Conservation (phyloP, 2,113 vertebrate genomes). For the Puma concolor region DNA sequence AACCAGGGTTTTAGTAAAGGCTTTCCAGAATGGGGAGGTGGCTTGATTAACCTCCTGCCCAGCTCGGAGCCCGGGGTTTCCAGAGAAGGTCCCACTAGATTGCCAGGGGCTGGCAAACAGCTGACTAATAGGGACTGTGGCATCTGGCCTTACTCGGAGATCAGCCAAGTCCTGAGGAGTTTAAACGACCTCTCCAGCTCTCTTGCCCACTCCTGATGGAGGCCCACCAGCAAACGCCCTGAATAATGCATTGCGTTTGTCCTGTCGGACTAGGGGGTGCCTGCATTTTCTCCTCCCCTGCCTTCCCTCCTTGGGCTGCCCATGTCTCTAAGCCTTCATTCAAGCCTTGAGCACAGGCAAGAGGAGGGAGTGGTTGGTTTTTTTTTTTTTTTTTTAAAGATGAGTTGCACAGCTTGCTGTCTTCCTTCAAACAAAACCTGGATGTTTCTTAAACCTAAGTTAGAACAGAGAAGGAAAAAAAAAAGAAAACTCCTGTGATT, state of each 20-base stretch:
- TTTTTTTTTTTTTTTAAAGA: slow-evolving; percentile 7
- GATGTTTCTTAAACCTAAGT: neutral
- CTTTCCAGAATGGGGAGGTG: slow-evolving; percentile 47
- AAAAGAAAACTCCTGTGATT: neutral
- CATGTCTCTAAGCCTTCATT: neutral
- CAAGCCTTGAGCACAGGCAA: neutral
- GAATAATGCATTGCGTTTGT: slow-evolving; percentile 36
- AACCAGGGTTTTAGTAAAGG: slow-evolving; percentile 48
- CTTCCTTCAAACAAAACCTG: slow-evolving; percentile 16
- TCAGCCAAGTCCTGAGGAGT: neutral
- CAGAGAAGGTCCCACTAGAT: slow-evolving; percentile 49
- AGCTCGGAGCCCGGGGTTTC: slow-evolving; percentile 28
- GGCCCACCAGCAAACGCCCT: neutral
- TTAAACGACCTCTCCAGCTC: neutral
- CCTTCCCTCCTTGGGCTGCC: neutral
- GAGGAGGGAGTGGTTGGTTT: neutral
- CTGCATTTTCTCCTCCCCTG: neutral
- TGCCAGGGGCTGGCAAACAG: neutral
- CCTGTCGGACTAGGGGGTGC: neutral
- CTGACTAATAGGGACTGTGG: slow-evolving; percentile 40
- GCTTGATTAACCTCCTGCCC: slow-evolving; percentile 67
- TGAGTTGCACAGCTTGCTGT: neutral
- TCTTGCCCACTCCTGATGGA: neutral
- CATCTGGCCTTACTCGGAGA: slow-evolving; percentile 15
- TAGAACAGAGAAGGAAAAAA: neutral